Base-by-base conservation (phyloP, 2,113 vertebrate genomes). In the Pterophyllum scalare region DNA sequence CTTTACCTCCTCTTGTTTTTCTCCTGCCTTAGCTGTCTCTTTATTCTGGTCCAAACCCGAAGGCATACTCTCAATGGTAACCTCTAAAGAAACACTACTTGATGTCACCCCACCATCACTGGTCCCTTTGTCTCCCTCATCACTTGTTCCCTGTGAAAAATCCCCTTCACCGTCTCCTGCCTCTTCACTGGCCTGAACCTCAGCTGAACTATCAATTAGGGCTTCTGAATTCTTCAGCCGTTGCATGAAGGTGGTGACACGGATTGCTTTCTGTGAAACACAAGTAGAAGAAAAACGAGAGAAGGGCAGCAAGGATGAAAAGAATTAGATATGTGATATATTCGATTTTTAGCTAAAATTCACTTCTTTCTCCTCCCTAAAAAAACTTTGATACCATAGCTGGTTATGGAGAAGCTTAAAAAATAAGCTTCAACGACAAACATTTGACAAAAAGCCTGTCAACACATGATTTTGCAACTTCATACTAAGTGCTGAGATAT, bases 201-300 rank as follows among this genome's bases (percentile, higher is more conserved):
- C 94, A 7, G 87, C 75, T 38, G 88, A 91, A 56, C 79, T 94
- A 78, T 95, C 93, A 59, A 33, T 81, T 7, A 92, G 19, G 13
- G 88, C 84, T 61, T 96, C 96, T 5, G 96, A 88, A 60, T 96
- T 96, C 83, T 96, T 95, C 85, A 97, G 93, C 6, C 96, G 95
- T 70, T 97, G 96, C 96, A 97, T 97, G 90, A 97, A 97, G 20
- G 96, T 97, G 56, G 97, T 97, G 56, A 97, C 96, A 17, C 97
- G 95, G 62, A 97, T 97, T 1, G 97, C 97, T 96, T 97, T 97
- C 97, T 97, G 95, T 56, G 90, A 91, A 87, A 78, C 10, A 90
- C 8, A 82, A 31, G 49, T 26, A 87, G 46, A 74, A 85, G 74
- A 82, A 81, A 87, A 75, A 79, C 22, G 49, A 83, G 19, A 61